Evolutionary conservation across 2,888 invertebrate species (phyloP), one percentile per base, ranked within the genome.

Genomic region (Pseudanteris insignis): DNA sequence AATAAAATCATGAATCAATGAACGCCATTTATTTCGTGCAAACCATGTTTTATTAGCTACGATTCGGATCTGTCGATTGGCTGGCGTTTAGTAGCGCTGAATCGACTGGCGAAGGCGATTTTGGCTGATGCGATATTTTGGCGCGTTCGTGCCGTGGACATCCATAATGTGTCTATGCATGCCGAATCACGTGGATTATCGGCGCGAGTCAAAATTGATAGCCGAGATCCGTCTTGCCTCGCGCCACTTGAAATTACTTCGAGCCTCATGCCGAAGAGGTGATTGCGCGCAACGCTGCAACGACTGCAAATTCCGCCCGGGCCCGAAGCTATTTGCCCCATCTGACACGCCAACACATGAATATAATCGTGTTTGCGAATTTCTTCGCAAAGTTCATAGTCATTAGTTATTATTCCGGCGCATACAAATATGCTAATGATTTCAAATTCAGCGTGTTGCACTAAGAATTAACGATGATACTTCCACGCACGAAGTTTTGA

Each of bases 71-170:
- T n/a, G n/a, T n/a, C n/a, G n/a, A n/a, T n/a, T n/a, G n/a, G n/a
- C n/a, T n/a, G n/a, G n/a, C n/a, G n/a, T 73, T 70, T 69, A 70
- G 70, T 29, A 69, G 65, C 59, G 57, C 30, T 25, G 34, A 63
- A 51, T 55, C 50, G 33, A 26, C 40, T 44, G 48, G n/a, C n/a
- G n/a, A n/a, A n/a, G n/a, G n/a, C n/a, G n/a, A n/a, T n/a, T n/a
- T n/a, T n/a, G n/a, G n/a, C n/a, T n/a, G n/a, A n/a, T n/a, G n/a
- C n/a, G n/a, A n/a, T n/a, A n/a, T n/a, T n/a, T n/a, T n/a, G n/a
- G n/a, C n/a, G n/a, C n/a, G n/a, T n/a, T n/a, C n/a, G n/a, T n/a
- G n/a, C n/a, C n/a, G n/a, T n/a, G n/a, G 54, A 26, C 55, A 59
- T 33, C 53, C 37, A 53, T 48, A 37, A 50, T 58, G 50, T 44